Conservation (phyloP, 2,113 vertebrate genomes). For the Zosterops hypoxanthus region DNA sequence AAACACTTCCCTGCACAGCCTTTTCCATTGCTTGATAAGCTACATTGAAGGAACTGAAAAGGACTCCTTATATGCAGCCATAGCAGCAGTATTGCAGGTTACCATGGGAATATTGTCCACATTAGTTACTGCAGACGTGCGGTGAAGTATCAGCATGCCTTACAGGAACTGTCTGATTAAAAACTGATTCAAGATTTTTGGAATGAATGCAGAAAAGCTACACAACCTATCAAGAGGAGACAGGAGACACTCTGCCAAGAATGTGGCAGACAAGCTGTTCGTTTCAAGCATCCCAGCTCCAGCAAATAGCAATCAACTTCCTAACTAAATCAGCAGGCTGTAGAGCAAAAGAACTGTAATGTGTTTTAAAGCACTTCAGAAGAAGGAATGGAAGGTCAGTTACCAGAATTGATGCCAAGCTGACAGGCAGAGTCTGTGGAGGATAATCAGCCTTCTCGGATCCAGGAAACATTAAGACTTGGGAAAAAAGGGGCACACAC, state of each 20-base stretch:
- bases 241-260: not conserved
- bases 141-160: not conserved
- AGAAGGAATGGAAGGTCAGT: not conserved
- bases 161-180: not conserved
- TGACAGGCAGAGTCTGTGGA: not conserved
- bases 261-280: not conserved
- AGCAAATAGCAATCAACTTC: not conserved
- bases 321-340: not conserved
- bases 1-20: not conserved
- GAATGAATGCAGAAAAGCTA: not conserved
- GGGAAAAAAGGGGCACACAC: not conserved
- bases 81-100: not conserved
- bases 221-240: not conserved
- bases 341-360: not conserved
- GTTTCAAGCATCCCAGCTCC: not conserved
- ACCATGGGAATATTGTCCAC: not conserved
- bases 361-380: not conserved
- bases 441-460: not conserved
- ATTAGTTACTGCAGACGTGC: not conserved
- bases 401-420: not conserved
- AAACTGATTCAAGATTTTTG: not conserved
- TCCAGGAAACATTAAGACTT: not conserved
- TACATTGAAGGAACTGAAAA: not conserved
- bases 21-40: not conserved
- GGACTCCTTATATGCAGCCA: not conserved